Evolutionary conservation across 2,113 vertebrate species (phyloP).

Genomic region (Calidris pugnax): DNA sequence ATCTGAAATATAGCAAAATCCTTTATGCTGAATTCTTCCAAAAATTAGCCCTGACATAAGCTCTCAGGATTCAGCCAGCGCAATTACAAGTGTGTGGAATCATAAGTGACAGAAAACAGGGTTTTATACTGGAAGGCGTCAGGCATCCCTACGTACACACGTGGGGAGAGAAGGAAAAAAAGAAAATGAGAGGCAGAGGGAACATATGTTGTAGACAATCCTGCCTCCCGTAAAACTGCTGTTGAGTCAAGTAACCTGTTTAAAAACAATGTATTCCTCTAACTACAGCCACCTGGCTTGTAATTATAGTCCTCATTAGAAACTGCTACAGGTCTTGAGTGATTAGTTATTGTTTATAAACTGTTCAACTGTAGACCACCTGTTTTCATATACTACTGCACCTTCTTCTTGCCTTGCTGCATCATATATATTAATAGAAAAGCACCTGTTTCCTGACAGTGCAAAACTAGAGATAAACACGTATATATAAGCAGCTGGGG

Average conservation of each 20-base stretch:
- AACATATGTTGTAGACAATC: slow-evolving; percentile 67
- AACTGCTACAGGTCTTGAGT: slow-evolving; percentile 76
- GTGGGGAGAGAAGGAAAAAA: not conserved
- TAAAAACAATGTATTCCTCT: slow-evolving; percentile 66
- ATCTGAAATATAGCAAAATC: not conserved
- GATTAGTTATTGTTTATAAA: slow-evolving; percentile 82
- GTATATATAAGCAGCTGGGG: slow-evolving; percentile 64
- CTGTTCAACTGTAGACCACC: slow-evolving; percentile 73
- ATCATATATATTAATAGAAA: slow-evolving; percentile 74
- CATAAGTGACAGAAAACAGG: not conserved
- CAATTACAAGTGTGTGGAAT: not conserved
- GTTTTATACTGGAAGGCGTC: not conserved
- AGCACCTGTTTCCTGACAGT: slow-evolving; percentile 82
- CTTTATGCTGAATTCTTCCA: not conserved
- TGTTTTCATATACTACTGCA: slow-evolving; percentile 66
- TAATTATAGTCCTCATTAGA: slow-evolving; percentile 75
- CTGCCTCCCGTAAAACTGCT: slow-evolving; percentile 45
- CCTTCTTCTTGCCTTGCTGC: slow-evolving; percentile 73
- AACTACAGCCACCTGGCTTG: slow-evolving; percentile 82
- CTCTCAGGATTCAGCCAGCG: not conserved
- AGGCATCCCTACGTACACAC: not conserved
- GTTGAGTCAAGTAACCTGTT: slow-evolving; percentile 71
- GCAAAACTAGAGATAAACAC: slow-evolving; percentile 29
- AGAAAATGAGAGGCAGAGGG: not conserved
- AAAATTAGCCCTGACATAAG: not conserved